Base-by-base conservation (phyloP, 1,140 invertebrate genomes). In the Meteorus sp. region DNA sequence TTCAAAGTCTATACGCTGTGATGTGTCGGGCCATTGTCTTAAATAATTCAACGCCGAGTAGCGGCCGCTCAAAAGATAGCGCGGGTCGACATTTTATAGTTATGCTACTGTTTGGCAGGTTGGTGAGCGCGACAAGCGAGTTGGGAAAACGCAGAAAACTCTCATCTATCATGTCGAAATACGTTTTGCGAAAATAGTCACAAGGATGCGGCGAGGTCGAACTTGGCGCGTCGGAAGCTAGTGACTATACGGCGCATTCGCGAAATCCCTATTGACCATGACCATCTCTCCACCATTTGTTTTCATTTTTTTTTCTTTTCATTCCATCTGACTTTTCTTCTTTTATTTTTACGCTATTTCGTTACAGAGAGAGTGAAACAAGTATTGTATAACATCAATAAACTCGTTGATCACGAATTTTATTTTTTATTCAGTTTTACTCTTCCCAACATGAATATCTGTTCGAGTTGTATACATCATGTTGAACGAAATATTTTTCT, bases 121-220 rank as follows among this genome's bases (percentile, higher is more conserved):
- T 22, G 20, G 61, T 61, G 53, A 48, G 60, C n/a, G 22, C 45
- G 45, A 22, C 50, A 31, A 23, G 33, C 64, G n/a, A n/a, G 70
- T 70, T 62, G 69, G 66, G 63, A 68, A 74, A 75, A 75, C 64
- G 66, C 23, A 64, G 71, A 72, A 74, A 73, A 73, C 50, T 76
- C 72, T 70, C 74, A 74, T 75, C 69, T 70, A 71, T 74, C 71
- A 75, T 74, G 72, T 75, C 64, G 71, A 72, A 75, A 72, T 60
- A 60, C 62, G 63, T 71, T 64, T 65, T 55, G 66, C 71, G 67
- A 76, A 76, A 76, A 76, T 76, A 76, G 74, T 73, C 65, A 63
- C 74, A 76, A 76, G 74, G 74, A 76, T 76, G 67, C 48, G 15
- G 37, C 67, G 68, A 67, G 67, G 68, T 65, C 68, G 63, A 60